Evolutionary conservation across 1,140 invertebrate genomes (phyloP).

Genomic region (Leptonema lineaticorne): DNA sequence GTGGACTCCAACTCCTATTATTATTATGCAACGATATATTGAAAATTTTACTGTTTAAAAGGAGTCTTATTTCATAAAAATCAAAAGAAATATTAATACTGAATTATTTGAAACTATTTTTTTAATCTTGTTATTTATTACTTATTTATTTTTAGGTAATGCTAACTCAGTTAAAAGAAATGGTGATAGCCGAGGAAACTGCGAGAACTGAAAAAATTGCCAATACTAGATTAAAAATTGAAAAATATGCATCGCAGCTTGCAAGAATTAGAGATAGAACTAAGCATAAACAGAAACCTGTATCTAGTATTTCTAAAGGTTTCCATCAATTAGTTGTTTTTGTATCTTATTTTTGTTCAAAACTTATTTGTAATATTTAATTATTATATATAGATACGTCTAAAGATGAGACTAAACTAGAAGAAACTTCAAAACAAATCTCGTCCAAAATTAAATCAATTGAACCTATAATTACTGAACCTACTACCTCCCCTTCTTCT

Average conservation of each 20-base stretch:
- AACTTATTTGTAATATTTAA: neutral
- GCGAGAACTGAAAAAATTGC: slow-evolving; percentile 36
- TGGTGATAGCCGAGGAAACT: slow-evolving; percentile 38
- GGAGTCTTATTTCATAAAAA: too few relatives aligned
- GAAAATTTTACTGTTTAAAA: too few relatives aligned
- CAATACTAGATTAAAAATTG: slow-evolving; percentile 35
- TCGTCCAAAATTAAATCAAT: neutral
- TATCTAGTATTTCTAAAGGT: slow-evolving; percentile 21
- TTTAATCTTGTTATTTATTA: neutral
- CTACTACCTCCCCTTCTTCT: neutral
- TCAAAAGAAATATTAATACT: too few relatives aligned
- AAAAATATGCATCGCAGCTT: slow-evolving; percentile 37
- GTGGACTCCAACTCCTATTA: too few relatives aligned
- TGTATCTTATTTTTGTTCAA: neutral
- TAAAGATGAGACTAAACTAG: neutral
- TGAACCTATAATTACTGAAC: neutral
- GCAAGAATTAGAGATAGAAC: slow-evolving; percentile 37
- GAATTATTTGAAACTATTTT: neutral
- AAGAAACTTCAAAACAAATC: neutral
- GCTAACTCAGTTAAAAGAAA: slow-evolving; percentile 37
- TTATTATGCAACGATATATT: too few relatives aligned
- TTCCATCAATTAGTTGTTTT: neutral
- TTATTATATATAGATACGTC: neutral
- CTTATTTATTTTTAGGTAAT: slow-evolving; percentile 23
- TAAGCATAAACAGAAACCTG: slow-evolving; percentile 15